phyloP scores from a whole-genome alignment of 2,113 vertebrate genomes.

The Callionymus lyra region DNA sequence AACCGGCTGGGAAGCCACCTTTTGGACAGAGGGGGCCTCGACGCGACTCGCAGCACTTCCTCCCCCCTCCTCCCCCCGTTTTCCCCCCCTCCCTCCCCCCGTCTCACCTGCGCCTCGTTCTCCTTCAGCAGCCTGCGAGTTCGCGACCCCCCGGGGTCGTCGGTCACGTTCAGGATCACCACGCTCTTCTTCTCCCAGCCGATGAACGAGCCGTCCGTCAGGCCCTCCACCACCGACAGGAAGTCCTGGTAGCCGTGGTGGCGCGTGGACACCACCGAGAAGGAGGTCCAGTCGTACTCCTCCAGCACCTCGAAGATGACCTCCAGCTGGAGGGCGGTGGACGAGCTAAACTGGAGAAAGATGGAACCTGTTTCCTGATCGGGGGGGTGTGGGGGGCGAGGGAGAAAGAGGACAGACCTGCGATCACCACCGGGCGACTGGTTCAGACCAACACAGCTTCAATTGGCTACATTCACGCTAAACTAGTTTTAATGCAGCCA shows the following conservation, averaged over 20 bases:
- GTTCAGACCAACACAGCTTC: no score
- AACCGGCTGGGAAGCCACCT: constrained; percentile 54
- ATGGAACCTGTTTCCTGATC: constrained; percentile 86
- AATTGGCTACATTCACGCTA: constrained; percentile 35
- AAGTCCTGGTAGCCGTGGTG: constrained; percentile 89
- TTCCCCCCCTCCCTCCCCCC: constrained; percentile 50
- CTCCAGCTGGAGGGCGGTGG: constrained; percentile 84
- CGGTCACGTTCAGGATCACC: constrained; percentile 79
- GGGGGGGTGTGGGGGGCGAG: constrained; percentile 34
- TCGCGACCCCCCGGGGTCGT: constrained; percentile 77
- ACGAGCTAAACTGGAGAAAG: constrained; percentile 89
- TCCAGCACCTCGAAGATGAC: constrained; percentile 94
- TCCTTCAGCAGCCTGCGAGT: constrained; percentile 80
- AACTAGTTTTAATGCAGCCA: constrained; percentile 5
- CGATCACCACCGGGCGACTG: no score
- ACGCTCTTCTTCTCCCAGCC: constrained; percentile 94
- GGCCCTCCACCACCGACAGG: constrained; percentile 81
- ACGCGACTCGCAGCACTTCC: constrained; percentile 46
- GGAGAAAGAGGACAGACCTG: constrained; percentile 3
- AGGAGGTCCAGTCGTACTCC: constrained; percentile 91
- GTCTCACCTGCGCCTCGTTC: constrained; percentile 82
- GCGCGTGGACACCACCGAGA: constrained; percentile 83
- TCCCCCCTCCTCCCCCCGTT: constrained; percentile 50
- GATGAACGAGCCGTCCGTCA: constrained; percentile 89
- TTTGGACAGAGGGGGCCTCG: constrained; percentile 26